Base-by-base conservation (phyloP, 2,113 vertebrate genomes). In the Paralichthys olivaceus region DNA sequence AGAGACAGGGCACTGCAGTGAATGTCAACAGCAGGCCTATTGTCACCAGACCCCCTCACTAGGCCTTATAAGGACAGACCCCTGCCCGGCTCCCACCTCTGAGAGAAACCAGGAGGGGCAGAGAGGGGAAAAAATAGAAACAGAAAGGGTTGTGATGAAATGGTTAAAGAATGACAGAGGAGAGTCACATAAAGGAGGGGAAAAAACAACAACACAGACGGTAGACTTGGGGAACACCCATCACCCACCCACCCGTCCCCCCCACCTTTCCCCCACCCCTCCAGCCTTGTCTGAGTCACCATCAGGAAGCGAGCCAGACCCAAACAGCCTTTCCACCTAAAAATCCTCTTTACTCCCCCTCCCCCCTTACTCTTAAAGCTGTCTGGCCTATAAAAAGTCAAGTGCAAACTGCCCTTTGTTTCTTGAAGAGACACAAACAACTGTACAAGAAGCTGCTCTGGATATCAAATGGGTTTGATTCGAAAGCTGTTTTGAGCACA, bases 41-140 rank as follows among this genome's bases (percentile, higher is more conserved):
- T 87, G 87, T 90, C 84, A 78, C 64, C 77, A 82, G 80, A 73
- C 58, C 70, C 66, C 74, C 68, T 19, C 4, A 29, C 20, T 23
- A 32, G 84, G 23, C 91, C 90, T 81, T 90, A 84, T 87, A 93
- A 88, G 92, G 91, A 81, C 75, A 88, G 69, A 64, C 23, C 55
- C 55, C 62, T 47, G 43, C 4, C 4, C 5, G 54, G 40, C 45
- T 72, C 23, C 61, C 15, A 56, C 28, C 9, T 53, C 70, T 54
- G 53, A 75, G 71, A 3, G 23, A 83, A 77, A 65, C 29, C 72
- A 60, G 64, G 75, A 54, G 57, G 13, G 29, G 6, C 67, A 77
- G 54, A 8, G 28, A 28, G 28, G 43, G 7, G 25, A 2, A 23
- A 65, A 75, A 69, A 77, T 54, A 75, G 58, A 49, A 67, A 51